Percentiles rank a stretch among this genome's conserved stretches.
These are phyloP conservation scores for Leptogaster cylindrica DNA, from an alignment of 2,888 invertebrate species.

Conservation along the genomic window DNA sequence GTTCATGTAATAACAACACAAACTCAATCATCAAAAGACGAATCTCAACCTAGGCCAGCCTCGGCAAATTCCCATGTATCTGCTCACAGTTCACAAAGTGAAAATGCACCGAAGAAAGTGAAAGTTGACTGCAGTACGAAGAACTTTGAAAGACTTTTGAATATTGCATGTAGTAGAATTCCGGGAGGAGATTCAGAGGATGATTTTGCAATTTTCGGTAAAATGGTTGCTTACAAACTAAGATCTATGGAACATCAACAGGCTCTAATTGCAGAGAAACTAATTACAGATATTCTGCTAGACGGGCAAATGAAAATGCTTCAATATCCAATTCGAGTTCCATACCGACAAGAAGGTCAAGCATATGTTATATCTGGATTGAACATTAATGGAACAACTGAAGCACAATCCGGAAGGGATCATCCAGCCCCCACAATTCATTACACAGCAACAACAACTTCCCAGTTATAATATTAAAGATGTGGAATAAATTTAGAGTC, in stretches of 20 bases:
- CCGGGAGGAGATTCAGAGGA: slow-evolving; percentile 54
- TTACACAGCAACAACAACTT: slow-evolving; percentile 42
- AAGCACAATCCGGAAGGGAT: slow-evolving; percentile 28
- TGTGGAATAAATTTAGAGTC: too few species aligned
- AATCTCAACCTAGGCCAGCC: background rate
- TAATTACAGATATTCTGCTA: slow-evolving; percentile 59
- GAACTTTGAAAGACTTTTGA: slow-evolving; percentile 57
- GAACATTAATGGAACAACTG: slow-evolving; percentile 43
- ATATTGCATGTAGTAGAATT: slow-evolving; percentile 57
- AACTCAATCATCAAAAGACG: background rate
- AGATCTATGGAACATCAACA: slow-evolving; percentile 58
- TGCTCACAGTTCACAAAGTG: slow-evolving; percentile 40
- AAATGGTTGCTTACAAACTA: slow-evolving; percentile 59
- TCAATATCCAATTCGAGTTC: slow-evolving; percentile 45
- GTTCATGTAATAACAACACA: slow-evolving; percentile 12
- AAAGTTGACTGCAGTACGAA: slow-evolving; percentile 56
- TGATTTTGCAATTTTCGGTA: slow-evolving; percentile 57
- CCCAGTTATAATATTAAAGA: slow-evolving; percentile 40
- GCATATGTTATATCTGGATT: slow-evolving; percentile 44
- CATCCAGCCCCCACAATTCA: slow-evolving; percentile 45
- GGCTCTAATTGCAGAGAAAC: slow-evolving; percentile 59
- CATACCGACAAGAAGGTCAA: slow-evolving; percentile 41
- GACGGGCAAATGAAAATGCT: slow-evolving; percentile 61
- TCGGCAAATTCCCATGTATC: slow-evolving; percentile 42
- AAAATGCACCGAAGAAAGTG: slow-evolving; percentile 52